phyloP scores from a whole-genome alignment of 2,888 invertebrate genomes.

The Chymomyza caudatula region DNA sequence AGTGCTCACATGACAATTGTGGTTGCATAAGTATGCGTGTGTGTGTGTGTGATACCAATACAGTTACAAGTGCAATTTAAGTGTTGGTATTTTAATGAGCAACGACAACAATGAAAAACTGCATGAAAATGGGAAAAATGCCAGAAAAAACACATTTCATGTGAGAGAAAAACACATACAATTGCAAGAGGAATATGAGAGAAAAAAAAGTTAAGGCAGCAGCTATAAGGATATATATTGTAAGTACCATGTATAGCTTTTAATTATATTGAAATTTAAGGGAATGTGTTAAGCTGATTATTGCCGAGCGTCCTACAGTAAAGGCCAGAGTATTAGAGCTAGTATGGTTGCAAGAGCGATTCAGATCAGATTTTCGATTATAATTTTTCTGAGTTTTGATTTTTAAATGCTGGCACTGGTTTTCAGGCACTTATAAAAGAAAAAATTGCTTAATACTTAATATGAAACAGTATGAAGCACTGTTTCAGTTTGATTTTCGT shows the following conservation, averaged over 20 bases:
- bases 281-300: constrained; percentile 30
- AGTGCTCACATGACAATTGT: neutral
- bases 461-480: no score
- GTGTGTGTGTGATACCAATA: neutral
- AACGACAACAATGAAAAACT: neutral
- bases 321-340: no score
- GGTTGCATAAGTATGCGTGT: neutral
- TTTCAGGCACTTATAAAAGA: no score
- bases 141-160: neutral
- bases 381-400: no score
- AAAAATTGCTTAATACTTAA: no score
- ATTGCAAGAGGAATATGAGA: neutral
- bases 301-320: constrained; percentile 25
- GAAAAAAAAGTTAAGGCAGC: constrained; percentile 1
- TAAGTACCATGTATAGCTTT: constrained; percentile 33
- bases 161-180: neutral
- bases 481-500: no score
- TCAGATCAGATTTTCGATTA: no score
- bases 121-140: constrained; percentile 18
- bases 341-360: no score
- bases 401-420: no score
- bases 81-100: constrained; percentile 55
- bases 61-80: constrained; percentile 9
- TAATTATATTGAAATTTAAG: constrained; percentile 49
- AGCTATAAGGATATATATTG: neutral